Evolutionary conservation across 1,140 invertebrate genomes (phyloP).

Genomic region (Medauroidea extradentata): DNA sequence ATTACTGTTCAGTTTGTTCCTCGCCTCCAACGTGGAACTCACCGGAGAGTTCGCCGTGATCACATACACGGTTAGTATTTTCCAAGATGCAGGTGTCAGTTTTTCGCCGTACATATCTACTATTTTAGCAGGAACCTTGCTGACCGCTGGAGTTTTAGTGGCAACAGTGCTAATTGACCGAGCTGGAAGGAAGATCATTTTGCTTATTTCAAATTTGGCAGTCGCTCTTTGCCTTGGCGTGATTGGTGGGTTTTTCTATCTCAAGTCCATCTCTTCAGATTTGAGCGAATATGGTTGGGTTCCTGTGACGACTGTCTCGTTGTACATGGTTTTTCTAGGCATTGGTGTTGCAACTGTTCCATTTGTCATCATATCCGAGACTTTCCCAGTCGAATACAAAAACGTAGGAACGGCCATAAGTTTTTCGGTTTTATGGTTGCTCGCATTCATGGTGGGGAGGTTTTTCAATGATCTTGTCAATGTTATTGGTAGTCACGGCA

Average conservation of each 20-base stretch:
- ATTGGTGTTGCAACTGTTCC: conserved; percentile 50
- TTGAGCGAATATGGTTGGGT: conserved; percentile 43
- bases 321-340: conserved; percentile 53
- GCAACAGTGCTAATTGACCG: conserved; percentile 54
- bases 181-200: conserved; percentile 50
- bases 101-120: conserved; percentile 45
- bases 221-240: conserved; percentile 43
- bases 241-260: conserved; percentile 44
- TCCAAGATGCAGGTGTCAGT: conserved; percentile 45
- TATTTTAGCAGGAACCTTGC: conserved; percentile 49
- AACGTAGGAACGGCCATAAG: conserved; percentile 70
- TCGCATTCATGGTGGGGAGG: conserved; percentile 49
- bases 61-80: conserved; percentile 54
- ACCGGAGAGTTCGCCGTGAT: conserved; percentile 43
- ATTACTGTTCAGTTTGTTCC: conserved; percentile 44
- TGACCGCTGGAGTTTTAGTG: conserved; percentile 44
- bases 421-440: conserved; percentile 62
- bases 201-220: conserved; percentile 48
- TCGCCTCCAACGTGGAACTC: conserved; percentile 41
- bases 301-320: conserved; percentile 47
- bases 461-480: conserved; percentile 46
- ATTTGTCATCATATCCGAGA: conserved; percentile 57
- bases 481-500: conserved; percentile 46
- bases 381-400: conserved; percentile 70
- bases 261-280: conserved; percentile 33